Conservation (phyloP, 2,888 invertebrate genomes). For the Scrobipalpa atriplicella region DNA sequence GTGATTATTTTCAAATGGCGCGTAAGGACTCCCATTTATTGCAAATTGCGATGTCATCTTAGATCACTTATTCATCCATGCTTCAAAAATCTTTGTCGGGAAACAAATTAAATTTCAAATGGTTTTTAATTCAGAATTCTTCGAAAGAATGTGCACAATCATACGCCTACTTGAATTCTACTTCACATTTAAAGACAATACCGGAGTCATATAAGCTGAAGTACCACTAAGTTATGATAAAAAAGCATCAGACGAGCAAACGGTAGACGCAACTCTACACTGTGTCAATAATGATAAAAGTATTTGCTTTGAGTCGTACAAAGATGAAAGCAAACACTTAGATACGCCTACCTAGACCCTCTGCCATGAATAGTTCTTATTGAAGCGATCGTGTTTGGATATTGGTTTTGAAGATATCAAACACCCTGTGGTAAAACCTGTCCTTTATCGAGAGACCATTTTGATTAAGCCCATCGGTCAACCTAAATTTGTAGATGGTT, state of each 20-base stretch:
- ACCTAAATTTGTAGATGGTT: background rate
- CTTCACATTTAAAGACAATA: conserved; percentile 52
- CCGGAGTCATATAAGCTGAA: conserved; percentile 53
- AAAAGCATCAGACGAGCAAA: conserved; percentile 61
- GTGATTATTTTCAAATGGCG: conserved; percentile 60
- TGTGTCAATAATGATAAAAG: conserved; percentile 79
- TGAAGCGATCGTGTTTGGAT: conserved; percentile 28
- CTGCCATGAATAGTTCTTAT: conserved; percentile 53
- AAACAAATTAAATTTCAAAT: background rate
- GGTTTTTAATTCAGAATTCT: background rate
- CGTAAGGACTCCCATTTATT: conserved; percentile 38
- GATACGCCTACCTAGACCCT: conserved; percentile 61
- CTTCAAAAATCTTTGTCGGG: background rate
- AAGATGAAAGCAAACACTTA: conserved; percentile 75
- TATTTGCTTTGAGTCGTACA: conserved; percentile 76
- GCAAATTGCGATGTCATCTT: conserved; percentile 28
- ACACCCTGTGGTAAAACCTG: conserved; percentile 32
- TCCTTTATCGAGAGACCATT: background rate
- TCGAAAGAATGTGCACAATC: conserved; percentile 23
- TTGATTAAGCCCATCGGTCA: background rate
- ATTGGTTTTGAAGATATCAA: conserved; percentile 35
- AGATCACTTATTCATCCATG: conserved; percentile 12
- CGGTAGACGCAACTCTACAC: conserved; percentile 72
- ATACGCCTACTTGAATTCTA: conserved; percentile 31
- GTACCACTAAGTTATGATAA: conserved; percentile 53